Conservation (phyloP, 1,140 invertebrate genomes). For the Telenomus remus region DNA sequence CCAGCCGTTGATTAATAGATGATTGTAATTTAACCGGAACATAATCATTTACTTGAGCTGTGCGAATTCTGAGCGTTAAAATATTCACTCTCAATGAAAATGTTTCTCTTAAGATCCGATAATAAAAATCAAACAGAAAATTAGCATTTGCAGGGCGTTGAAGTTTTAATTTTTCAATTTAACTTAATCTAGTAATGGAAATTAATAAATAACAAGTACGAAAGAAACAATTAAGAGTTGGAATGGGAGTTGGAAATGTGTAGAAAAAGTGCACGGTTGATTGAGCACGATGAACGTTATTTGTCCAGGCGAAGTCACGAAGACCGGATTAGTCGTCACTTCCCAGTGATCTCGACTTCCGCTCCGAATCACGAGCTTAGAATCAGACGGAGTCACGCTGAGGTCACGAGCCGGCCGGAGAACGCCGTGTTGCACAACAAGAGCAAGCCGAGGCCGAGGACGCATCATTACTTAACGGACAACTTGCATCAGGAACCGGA, state of each 20-base stretch:
- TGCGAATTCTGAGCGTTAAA: conserved; percentile 5
- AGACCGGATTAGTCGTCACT: conserved; percentile 53
- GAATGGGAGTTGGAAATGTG: neutral
- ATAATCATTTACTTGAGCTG: conserved; percentile 43
- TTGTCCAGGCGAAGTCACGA: conserved; percentile 46
- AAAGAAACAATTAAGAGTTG: no score
- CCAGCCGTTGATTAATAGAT: conserved; percentile 37
- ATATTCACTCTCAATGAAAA: no score
- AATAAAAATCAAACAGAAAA: no score
- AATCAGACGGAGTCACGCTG: conserved; percentile 67
- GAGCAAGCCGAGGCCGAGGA: conserved; percentile 65
- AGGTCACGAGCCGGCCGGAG: conserved; percentile 64
- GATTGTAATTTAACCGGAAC: conserved; percentile 40
- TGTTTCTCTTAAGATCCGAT: no score
- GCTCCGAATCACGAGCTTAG: conserved; percentile 61
- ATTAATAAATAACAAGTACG: no score
- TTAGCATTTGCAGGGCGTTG: no score
- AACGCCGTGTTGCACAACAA: conserved; percentile 63
- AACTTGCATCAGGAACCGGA: conserved; percentile 65
- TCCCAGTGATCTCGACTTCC: conserved; percentile 46
- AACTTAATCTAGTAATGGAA: no score
- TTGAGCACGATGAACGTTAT: neutral
- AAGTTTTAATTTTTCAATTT: no score
- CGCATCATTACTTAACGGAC: conserved; percentile 67
- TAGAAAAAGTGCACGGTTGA: neutral